These are phyloP conservation scores for Boloria euphrosyne DNA, from an alignment of 2,888 invertebrate genomes.

Conservation along the genomic window DNA sequence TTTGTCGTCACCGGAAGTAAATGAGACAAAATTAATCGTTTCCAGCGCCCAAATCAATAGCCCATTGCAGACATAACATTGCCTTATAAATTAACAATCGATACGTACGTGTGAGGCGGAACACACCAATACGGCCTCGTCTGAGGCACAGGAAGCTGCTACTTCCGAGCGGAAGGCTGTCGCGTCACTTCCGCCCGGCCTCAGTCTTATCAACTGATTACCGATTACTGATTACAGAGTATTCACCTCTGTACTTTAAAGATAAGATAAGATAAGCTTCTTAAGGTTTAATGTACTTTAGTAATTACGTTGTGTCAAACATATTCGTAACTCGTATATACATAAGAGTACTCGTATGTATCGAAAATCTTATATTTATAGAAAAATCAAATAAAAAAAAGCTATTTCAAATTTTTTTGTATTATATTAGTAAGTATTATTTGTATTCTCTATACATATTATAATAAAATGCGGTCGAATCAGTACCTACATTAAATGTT, in stretches of 20 bases:
- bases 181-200: constrained; percentile 59
- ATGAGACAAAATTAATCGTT: constrained; percentile 11
- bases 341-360: too few relatives aligned
- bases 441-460: too few relatives aligned
- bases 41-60: constrained; percentile 4
- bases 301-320: too few relatives aligned
- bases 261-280: constrained; percentile 13
- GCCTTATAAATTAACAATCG: constrained; percentile 12
- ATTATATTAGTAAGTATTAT: too few relatives aligned
- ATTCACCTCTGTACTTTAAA: constrained; percentile 31
- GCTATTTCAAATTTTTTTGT: too few relatives aligned
- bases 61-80: constrained; percentile 11
- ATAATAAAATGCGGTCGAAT: too few relatives aligned
- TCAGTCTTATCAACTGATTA: constrained; percentile 23
- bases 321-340: too few relatives aligned
- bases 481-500: too few relatives aligned
- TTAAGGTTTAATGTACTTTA: constrained; percentile 5
- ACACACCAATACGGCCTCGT: constrained; percentile 52
- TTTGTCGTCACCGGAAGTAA: constrained; percentile 8
- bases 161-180: constrained; percentile 72
- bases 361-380: too few relatives aligned
- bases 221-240: constrained; percentile 23
- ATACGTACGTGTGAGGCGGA: constrained; percentile 27
- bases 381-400: too few relatives aligned
- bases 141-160: constrained; percentile 59